A percentile compares a stretch with the other conserved stretches of the same genome.
Evolutionary conservation across 30 jellyfish, hydroid and myxozoan species (phyloP).

Genomic region (Turritopsis dohrnii): DNA sequence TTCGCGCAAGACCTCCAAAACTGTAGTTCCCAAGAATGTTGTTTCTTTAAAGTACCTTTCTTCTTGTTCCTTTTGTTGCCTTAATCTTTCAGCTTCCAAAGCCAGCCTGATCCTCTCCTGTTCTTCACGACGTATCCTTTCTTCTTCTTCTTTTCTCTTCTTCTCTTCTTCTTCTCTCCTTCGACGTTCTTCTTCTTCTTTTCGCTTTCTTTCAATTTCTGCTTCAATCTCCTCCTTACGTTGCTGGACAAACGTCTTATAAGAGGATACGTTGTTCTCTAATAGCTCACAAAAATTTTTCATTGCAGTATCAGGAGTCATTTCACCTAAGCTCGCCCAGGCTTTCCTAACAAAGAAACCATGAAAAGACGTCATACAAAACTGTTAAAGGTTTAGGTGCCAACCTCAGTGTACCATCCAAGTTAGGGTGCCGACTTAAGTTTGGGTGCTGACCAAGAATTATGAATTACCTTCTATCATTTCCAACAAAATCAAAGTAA

Average conservation of each 20-base stretch:
- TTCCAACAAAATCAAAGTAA: constrained; percentile 95
- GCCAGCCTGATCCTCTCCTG: constrained; percentile 63
- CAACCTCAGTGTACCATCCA: no score
- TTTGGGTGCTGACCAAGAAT: no score
- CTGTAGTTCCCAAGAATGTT: no score
- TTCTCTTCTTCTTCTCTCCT: constrained; percentile 78
- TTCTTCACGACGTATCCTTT: constrained; percentile 54
- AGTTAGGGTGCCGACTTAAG: no score
- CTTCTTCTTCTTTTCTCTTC: constrained; percentile 76
- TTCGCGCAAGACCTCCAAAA: no score
- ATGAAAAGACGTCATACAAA: no score
- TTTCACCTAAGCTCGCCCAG: constrained; percentile 79
- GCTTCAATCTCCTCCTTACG: constrained; percentile 65
- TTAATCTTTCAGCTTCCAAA: constrained; percentile 64
- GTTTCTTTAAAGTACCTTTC: constrained; percentile 25
- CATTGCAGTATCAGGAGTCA: constrained; percentile 64
- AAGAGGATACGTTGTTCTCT: constrained; percentile 48
- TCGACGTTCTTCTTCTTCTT: constrained; percentile 66
- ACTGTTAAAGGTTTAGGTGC: no score
- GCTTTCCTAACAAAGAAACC: constrained; percentile 92
- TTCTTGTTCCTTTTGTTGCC: constrained; percentile 40
- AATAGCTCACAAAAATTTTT: constrained; percentile 54
- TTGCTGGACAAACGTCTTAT: constrained; percentile 63
- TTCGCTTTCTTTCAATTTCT: constrained; percentile 62
- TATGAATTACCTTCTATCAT: constrained; percentile 74